Evolutionary conservation across 2,888 invertebrate species (phyloP), one percentile per base, ranked within the genome.

Genomic region (Aspidiotus rigidus): DNA sequence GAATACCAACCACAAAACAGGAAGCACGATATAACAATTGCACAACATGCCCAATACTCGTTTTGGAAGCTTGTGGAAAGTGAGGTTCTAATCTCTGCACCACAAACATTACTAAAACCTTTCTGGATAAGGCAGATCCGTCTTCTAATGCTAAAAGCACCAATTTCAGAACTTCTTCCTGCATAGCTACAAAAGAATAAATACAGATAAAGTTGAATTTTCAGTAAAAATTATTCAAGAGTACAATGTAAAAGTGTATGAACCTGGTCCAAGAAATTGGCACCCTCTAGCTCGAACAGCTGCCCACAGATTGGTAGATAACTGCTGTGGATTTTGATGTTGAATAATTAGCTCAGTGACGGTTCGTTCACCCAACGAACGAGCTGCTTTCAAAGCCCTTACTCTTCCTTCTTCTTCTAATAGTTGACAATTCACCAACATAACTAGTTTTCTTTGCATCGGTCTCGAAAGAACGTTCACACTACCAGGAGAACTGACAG

Each of bases 31-130:
- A 99, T 40, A 99, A 83, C 64, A 99, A 84, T 79, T 99, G 99
- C 69, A 99, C 97, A 59, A 99, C 98, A 80, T 99, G 98, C 11
- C 98, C 98, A 77, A 99, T 97, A 77, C 95, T 95, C 42, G 98
- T 99, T 82, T 99, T 99, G 17, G 97, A 96, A 70, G 97, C 96
- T 81, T 93, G 93, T 1, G 93, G 90, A 79, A 92, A 93, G 78
- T 95, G 94, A 60, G 96, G 93, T 79, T 94, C 92, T 74, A 99
- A 81, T 76, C 94, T 85, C 80, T 98, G 96, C 72, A 99, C 97
- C 60, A 98, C 96, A 82, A 96, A 99, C 92, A 98, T 93, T 72
- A 99, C 98, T 75, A 99, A 81, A 62, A 94, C 93, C 81, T 94
- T 94, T 73, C 93, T 84, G 0, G 94, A 95, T 72, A 97, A 80